Conservation (phyloP, 2,888 invertebrate genomes). For the Carterocephalus palaemon region DNA sequence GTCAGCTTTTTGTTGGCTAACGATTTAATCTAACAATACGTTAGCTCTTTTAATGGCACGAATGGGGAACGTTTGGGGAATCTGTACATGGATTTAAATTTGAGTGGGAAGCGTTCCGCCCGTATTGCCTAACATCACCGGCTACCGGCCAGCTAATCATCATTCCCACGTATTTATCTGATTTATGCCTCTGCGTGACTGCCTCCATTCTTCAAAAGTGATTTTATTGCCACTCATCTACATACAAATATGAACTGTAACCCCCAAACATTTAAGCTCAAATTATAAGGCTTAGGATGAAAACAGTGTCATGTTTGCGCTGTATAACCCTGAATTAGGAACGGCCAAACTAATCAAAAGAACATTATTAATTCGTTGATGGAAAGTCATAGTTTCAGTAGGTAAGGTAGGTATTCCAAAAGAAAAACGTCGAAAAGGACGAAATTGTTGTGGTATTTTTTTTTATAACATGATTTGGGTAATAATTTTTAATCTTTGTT, state of each 20-base stretch:
- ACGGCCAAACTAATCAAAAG: constrained; percentile 62
- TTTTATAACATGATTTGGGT: no score
- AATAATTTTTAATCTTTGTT: no score
- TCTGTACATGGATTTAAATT: constrained; percentile 5
- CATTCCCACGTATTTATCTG: constrained; percentile 56
- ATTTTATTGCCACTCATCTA: constrained; percentile 54
- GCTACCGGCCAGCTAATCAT: constrained; percentile 48
- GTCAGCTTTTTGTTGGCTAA: constrained; percentile 14
- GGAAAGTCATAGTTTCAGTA: constrained; percentile 38
- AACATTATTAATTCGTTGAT: constrained; percentile 52
- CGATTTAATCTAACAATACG: constrained; percentile 19
- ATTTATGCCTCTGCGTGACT: constrained; percentile 70
- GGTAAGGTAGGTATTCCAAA: background rate
- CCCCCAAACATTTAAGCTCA: constrained; percentile 39
- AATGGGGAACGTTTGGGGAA: constrained; percentile 5
- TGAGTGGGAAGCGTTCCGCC: constrained; percentile 3
- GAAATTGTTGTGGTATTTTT: no score
- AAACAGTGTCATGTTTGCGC: constrained; percentile 64
- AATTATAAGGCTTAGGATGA: constrained; percentile 37
- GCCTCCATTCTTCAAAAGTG: constrained; percentile 62
- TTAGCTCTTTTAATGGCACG: constrained; percentile 8
- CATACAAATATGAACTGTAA: constrained; percentile 49
- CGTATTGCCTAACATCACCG: constrained; percentile 13
- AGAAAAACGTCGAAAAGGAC: background rate
- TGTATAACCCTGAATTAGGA: constrained; percentile 63